phyloP scores from a whole-genome alignment of 2,113 vertebrate species.

The Sardina pilchardus region DNA sequence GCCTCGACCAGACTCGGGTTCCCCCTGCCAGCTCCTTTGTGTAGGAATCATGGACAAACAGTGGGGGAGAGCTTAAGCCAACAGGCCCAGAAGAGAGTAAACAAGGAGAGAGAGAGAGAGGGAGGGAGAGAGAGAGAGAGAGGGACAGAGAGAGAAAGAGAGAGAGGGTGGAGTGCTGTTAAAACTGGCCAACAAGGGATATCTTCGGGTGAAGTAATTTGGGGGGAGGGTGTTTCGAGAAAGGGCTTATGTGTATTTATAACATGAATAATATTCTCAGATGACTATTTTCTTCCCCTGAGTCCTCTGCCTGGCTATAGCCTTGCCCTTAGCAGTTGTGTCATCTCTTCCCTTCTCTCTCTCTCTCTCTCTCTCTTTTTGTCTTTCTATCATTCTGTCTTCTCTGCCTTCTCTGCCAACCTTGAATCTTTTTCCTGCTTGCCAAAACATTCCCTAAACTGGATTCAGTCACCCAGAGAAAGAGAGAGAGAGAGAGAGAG shows the following conservation, averaged over 20 bases:
- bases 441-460: too few relatives aligned
- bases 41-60: slow-evolving; percentile 4
- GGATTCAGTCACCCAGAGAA: not conserved
- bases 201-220: not conserved
- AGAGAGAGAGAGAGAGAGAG: not conserved
- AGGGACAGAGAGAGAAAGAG: slow-evolving; percentile 10
- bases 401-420: too few relatives aligned
- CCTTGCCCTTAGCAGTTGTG: too few relatives aligned
- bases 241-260: not conserved
- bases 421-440: too few relatives aligned
- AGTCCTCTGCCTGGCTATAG: too few relatives aligned
- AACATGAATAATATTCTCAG: too few relatives aligned
- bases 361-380: too few relatives aligned
- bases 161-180: not conserved
- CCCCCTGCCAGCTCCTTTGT: not conserved
- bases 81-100: not conserved
- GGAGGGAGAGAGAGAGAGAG: slow-evolving; percentile 17
- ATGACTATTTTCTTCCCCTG: too few relatives aligned
- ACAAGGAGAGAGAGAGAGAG: not conserved
- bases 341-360: too few relatives aligned
- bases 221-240: not conserved
- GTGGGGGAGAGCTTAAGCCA: not conserved
- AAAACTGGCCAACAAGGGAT: not conserved
- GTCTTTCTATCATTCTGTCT: too few relatives aligned
- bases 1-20: not conserved